Percentiles rank a stretch among this genome's conserved stretches.
Evolutionary conservation across 2,113 vertebrate species (phyloP).

Genomic region (Microcebus lehilahytsara): DNA sequence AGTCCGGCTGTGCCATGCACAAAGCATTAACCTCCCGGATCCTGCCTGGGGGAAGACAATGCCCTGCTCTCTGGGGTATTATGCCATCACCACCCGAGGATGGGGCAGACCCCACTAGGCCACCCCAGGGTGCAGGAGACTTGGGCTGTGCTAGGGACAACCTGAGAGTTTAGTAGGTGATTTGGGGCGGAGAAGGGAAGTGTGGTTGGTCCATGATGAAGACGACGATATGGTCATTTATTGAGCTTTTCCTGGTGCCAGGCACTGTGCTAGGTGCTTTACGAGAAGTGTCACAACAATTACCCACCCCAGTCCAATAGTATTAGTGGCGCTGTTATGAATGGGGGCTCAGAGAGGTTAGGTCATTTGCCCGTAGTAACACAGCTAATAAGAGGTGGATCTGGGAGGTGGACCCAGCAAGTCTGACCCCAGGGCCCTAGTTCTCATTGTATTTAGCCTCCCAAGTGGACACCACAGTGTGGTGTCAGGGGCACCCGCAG

Average conservation of each 20-base stretch:
- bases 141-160: neutral
- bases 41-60: neutral
- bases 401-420: neutral
- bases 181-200: neutral
- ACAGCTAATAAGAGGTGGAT: neutral
- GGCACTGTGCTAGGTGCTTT: neutral
- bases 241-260: neutral
- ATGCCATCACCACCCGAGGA: neutral
- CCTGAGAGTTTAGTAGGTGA: neutral
- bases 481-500: neutral
- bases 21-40: neutral
- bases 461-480: neutral
- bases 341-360: neutral
- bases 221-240: neutral
- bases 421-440: neutral
- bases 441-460: neutral
- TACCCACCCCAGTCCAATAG: neutral
- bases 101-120: neutral
- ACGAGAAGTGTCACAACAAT: neutral
- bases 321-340: neutral
- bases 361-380: neutral
- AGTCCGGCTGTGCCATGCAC: neutral
- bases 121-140: neutral
- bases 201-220: neutral
- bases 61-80: neutral